These are phyloP conservation scores for Pipistrellus nathusii DNA, from an alignment of 2,797 vertebrate genomes.

Conservation along the genomic window DNA sequence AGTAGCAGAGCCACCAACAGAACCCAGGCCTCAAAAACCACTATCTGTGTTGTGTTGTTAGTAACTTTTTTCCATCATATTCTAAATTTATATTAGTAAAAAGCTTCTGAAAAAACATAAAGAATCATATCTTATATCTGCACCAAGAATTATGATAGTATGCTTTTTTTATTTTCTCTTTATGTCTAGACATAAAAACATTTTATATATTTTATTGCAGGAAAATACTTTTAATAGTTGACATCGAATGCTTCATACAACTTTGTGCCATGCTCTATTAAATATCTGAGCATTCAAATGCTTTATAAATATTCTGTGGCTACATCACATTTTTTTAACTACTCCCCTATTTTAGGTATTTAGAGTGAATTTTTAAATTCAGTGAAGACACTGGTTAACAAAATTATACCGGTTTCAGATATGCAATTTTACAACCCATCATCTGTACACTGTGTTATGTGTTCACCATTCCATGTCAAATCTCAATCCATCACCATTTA, in stretches of 20 bases:
- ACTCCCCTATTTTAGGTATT: conserved; percentile 5
- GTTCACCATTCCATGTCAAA: neutral
- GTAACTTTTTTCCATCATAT: neutral
- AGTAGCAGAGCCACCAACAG: neutral
- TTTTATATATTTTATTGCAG: neutral
- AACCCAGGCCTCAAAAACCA: neutral
- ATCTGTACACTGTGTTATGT: neutral
- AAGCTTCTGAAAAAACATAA: neutral
- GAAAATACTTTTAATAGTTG: conserved; percentile 18
- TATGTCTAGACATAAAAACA: conserved; percentile 31
- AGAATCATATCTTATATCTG: conserved; percentile 5
- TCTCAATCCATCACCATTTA: neutral
- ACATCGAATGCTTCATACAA: neutral
- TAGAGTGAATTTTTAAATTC: conserved; percentile 7
- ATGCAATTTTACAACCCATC: neutral
- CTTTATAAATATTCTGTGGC: conserved; percentile 6
- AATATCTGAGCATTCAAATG: conserved; percentile 46
- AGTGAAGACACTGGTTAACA: neutral
- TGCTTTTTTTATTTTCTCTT: conserved; percentile 29
- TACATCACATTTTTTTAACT: neutral
- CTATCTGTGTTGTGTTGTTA: neutral
- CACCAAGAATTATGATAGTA: neutral
- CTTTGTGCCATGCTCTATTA: neutral
- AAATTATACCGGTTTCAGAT: neutral
- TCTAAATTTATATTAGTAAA: neutral